Evolutionary conservation across 2,797 vertebrate genomes (phyloP), one percentile per base, ranked within the genome.

Genomic region (Zenarchopterus dispar): DNA sequence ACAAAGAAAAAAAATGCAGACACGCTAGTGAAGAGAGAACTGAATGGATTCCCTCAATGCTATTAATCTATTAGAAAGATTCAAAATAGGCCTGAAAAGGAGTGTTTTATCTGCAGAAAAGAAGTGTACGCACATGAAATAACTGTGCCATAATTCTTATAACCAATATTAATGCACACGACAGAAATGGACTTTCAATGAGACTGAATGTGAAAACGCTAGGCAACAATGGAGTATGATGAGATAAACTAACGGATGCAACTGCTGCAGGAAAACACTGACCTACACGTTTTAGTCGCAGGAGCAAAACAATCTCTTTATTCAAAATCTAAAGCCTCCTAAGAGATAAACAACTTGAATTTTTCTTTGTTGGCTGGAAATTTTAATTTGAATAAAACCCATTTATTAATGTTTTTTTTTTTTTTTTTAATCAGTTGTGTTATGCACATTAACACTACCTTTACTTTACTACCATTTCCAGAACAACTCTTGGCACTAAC

Each of bases 141-240:
- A 78, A 91, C 72, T 19, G 70, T 42, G 42, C 21, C 73, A 63
- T 72, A 77, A 85, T 75, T 75, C 82, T 84, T 67, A 80, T 57
- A 60, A 82, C 80, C 82, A 84, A 88, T 76, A 82, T 66, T 84
- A 79, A 88, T 88, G 88, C 70, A 82, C 70, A 75, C 61, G 74
- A 87, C 71, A 82, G 85, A 93, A 94, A 93, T 94, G 92, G 93
- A 93, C 88, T 94, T 92, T 94, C 88, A 93, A 93, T 93, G 88
- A 92, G 89, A 77, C 6, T 58, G 43, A 82, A 72, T 88, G 46
- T 58, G 53, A 74, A 81, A 75, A 70, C 57, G 41, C 17, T 43
- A 44, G 62, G 62, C 61, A 75, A 85, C 75, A 73, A 78, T 31
- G 46, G 60, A 59, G 64, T 24, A 49, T 57, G 70, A 70, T 78